Percentiles rank a stretch among this genome's conserved stretches.
Evolutionary conservation across 1,140 invertebrate species (phyloP).

Genomic region (Limonius californicus): DNA sequence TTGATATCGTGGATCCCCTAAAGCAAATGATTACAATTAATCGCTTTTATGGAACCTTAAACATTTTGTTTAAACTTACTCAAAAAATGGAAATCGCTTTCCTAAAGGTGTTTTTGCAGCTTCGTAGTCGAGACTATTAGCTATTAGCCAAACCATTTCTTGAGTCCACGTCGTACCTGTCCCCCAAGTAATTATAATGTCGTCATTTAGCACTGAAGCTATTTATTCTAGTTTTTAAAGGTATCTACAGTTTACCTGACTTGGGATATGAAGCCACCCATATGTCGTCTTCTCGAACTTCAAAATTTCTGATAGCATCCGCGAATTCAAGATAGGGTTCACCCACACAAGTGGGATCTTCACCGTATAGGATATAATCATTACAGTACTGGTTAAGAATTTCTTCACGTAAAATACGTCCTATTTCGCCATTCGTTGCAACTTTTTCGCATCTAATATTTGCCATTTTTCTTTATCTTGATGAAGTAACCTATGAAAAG

Average conservation of each 20-base stretch:
- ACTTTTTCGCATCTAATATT: neutral
- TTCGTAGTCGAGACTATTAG: constrained; percentile 53
- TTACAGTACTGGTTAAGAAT: neutral
- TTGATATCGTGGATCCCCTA: no score
- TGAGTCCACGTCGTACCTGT: constrained; percentile 61
- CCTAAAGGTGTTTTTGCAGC: constrained; percentile 51
- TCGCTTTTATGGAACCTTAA: no score
- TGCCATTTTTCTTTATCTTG: no score
- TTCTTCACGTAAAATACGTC: neutral
- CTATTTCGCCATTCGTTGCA: constrained; percentile 1
- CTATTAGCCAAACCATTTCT: constrained; percentile 58
- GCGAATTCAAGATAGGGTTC: neutral
- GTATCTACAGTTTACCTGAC: neutral
- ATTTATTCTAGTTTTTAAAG: no score
- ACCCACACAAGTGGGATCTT: neutral
- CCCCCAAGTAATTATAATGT: no score
- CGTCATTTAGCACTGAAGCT: no score
- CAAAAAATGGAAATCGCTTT: constrained; percentile 66
- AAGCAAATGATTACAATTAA: no score
- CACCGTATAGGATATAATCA: neutral
- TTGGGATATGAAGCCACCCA: neutral
- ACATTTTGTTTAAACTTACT: constrained; percentile 52
- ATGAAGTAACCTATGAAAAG: no score
- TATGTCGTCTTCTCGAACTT: neutral
- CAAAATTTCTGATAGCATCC: neutral